phyloP scores from a whole-genome alignment of 2,113 vertebrate species.

The Petromus typicus region DNA sequence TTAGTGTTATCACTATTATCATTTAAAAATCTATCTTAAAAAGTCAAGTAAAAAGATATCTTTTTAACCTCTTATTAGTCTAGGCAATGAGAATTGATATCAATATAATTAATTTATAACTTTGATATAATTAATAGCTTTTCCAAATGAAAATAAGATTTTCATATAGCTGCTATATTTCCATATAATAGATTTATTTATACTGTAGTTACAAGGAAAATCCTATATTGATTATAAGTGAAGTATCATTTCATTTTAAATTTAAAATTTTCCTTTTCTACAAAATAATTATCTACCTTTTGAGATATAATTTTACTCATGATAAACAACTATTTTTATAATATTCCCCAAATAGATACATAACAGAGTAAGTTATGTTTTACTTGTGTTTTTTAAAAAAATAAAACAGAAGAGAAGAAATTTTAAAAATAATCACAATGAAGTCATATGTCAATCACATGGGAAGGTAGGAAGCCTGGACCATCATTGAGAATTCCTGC shows the following conservation, averaged over 20 bases:
- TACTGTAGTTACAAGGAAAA: neutral
- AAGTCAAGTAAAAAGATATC: neutral
- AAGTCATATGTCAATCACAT: neutral
- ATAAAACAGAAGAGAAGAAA: neutral
- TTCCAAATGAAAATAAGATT: neutral
- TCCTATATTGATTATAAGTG: neutral
- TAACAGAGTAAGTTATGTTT: accelerated
- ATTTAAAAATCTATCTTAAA: neutral
- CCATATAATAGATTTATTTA: neutral
- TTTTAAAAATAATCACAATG: neutral
- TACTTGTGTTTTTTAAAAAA: neutral
- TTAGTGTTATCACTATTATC: neutral
- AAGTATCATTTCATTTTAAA: neutral
- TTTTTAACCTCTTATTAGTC: neutral
- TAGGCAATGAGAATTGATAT: neutral
- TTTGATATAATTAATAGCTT: neutral
- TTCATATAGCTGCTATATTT: neutral
- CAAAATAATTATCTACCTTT: neutral
- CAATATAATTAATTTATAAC: no score
- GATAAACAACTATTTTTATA: neutral
- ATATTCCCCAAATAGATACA: neutral
- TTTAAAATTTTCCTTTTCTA: neutral
- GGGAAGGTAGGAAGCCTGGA: neutral
- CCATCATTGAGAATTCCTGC: neutral
- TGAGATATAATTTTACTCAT: neutral